Evolutionary conservation across 2,113 vertebrate genomes (phyloP).

Genomic region (Orthochromis malagaraziensis): DNA sequence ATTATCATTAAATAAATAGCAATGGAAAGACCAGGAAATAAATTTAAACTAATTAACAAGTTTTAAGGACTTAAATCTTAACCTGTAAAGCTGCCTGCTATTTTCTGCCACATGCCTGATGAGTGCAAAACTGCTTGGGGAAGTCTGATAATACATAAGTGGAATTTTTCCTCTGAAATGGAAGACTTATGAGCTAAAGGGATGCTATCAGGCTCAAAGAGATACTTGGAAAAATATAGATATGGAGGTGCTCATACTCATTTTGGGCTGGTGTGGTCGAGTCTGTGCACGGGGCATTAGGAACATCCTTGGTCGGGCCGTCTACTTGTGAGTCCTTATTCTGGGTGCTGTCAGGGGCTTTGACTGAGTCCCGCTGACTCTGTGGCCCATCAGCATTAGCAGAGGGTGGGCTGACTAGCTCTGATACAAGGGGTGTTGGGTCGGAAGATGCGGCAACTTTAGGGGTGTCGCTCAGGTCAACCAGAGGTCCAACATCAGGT

Average conservation of each 20-base stretch:
- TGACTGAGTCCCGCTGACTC: slow-evolving; percentile 66
- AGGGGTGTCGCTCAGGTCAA: slow-evolving; percentile 89
- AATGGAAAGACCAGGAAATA: neutral
- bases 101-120: neutral
- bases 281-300: slow-evolving; percentile 80
- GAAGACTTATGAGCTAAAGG: neutral
- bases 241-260: slow-evolving; percentile 86
- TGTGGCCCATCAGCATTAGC: slow-evolving; percentile 67
- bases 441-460: slow-evolving; percentile 61
- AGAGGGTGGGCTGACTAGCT: slow-evolving; percentile 71
- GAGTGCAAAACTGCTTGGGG: neutral
- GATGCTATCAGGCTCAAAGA: slow-evolving; percentile 1
- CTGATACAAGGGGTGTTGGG: slow-evolving; percentile 29
- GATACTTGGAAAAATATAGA: neutral
- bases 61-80: accelerated
- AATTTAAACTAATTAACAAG: neutral
- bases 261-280: slow-evolving; percentile 78
- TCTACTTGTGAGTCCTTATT: slow-evolving; percentile 90
- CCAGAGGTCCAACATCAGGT: slow-evolving; percentile 80
- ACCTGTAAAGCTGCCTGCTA: neutral
- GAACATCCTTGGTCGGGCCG: slow-evolving; percentile 84
- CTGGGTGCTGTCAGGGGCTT: slow-evolving; percentile 69
- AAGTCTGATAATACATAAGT: neutral
- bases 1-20: neutral
- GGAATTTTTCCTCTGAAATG: neutral